Conservation (phyloP, 2,888 invertebrate genomes). For the Lasioglossum oenotherae region DNA sequence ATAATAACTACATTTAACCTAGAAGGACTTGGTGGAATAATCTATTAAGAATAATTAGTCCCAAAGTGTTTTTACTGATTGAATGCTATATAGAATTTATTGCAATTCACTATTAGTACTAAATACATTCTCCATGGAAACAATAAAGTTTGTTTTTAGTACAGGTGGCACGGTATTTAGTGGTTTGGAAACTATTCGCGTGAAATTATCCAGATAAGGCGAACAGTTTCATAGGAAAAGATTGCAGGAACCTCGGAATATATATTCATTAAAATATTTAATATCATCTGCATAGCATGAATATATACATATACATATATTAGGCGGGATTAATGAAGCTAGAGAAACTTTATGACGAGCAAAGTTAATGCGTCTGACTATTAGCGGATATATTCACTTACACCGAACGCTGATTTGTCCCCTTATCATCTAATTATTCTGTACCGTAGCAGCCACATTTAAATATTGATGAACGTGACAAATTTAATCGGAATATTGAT, state of each 20-base stretch:
- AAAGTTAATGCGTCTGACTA: not conserved
- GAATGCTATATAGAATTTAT: too few relatives aligned
- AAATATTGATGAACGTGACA: not conserved
- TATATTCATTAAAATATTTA: not conserved
- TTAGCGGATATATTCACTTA: not conserved
- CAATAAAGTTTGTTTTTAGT: not conserved
- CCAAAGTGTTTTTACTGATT: not conserved
- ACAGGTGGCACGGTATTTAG: not conserved
- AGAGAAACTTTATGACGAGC: not conserved
- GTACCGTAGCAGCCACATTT: not conserved
- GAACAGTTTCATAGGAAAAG: not conserved
- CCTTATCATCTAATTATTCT: not conserved
- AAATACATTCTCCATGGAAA: not conserved
- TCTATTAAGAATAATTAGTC: not conserved
- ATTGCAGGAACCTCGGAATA: not conserved
- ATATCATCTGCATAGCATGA: not conserved
- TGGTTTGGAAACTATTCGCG: not conserved
- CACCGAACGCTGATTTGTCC: not conserved
- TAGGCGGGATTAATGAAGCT: not conserved
- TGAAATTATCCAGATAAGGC: not conserved
- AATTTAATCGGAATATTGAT: not conserved
- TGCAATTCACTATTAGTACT: not conserved
- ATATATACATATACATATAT: not conserved
- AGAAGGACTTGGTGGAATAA: too few relatives aligned
- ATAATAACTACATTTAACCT: too few relatives aligned